These are phyloP conservation scores for Ectemnius continuus DNA, from an alignment of 2,888 invertebrate genomes.

Conservation along the genomic window DNA sequence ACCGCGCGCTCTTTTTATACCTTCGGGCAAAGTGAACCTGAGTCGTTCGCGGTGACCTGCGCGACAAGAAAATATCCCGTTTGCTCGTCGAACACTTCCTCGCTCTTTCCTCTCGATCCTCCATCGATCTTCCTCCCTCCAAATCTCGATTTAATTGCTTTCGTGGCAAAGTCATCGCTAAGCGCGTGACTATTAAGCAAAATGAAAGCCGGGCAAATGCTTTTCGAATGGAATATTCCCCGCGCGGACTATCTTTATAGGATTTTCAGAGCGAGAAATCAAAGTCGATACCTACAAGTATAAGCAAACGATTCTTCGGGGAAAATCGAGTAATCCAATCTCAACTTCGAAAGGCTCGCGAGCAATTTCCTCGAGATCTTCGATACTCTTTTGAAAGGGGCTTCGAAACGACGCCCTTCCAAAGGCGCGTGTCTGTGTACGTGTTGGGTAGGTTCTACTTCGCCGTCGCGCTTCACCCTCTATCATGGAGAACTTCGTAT, in stretches of 20 bases:
- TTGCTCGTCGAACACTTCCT: not conserved
- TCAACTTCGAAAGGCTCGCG: constrained; percentile 46
- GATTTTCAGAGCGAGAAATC: constrained; percentile 34
- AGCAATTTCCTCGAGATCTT: constrained; percentile 21
- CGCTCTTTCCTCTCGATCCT: not conserved
- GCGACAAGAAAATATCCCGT: constrained; percentile 5
- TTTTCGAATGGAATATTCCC: too few relatives aligned
- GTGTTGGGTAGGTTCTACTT: constrained; percentile 18
- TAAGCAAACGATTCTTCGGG: constrained; percentile 48
- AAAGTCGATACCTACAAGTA: constrained; percentile 45
- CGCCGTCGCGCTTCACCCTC: constrained; percentile 9
- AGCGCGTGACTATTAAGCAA: too few relatives aligned
- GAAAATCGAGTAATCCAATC: constrained; percentile 55
- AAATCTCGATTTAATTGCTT: not conserved
- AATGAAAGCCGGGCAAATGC: too few relatives aligned
- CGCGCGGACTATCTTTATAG: not conserved
- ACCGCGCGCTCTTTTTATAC: constrained; percentile 5
- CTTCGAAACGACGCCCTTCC: not conserved
- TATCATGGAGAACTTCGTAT: constrained; percentile 25
- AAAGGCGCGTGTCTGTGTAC: constrained; percentile 16
- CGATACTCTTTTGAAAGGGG: not conserved
- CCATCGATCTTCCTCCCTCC: not conserved
- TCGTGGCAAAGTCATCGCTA: too few relatives aligned
- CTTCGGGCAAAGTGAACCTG: constrained; percentile 28
- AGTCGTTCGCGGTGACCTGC: constrained; percentile 9